Evolutionary conservation across 2,113 vertebrate genomes (phyloP).

Genomic region (Catharus fuscescens): DNA sequence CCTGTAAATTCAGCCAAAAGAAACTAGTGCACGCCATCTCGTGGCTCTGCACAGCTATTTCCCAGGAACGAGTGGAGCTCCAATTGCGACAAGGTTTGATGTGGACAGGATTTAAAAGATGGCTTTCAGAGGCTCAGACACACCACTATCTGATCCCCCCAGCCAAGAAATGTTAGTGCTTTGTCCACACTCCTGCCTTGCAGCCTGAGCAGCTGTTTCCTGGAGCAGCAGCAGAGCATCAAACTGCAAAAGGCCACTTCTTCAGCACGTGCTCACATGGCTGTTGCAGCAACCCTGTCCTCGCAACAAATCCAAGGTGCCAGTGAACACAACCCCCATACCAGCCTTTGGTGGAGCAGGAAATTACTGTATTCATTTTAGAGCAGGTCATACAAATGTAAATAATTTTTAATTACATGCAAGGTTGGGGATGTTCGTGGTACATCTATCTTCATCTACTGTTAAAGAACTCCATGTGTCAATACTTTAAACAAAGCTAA

Average conservation of each 20-base stretch:
- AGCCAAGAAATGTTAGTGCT: fast-evolving
- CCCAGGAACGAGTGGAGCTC: neutral
- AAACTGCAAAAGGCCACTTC: neutral
- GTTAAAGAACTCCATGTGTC: neutral
- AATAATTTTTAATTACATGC: neutral
- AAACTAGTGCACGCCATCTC: neutral
- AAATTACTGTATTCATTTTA: neutral
- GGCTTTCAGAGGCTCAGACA: neutral
- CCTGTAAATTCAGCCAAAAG: neutral
- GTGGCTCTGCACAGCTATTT: neutral
- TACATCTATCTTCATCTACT: neutral
- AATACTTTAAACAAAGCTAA: neutral
- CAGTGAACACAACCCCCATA: neutral
- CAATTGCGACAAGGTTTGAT: fast-evolving
- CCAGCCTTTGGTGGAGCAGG: neutral
- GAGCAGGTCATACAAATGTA: neutral
- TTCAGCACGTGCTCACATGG: fast-evolving
- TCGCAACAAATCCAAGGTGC: fast-evolving
- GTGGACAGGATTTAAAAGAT: neutral
- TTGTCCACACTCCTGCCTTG: neutral
- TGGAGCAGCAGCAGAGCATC: neutral
- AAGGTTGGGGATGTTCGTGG: neutral
- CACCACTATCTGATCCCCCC: fast-evolving
- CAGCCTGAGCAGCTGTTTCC: neutral
- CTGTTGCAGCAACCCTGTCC: neutral